Evolutionary conservation across 2,797 vertebrate species (phyloP).

Genomic region (Petrocephalus sullivani): DNA sequence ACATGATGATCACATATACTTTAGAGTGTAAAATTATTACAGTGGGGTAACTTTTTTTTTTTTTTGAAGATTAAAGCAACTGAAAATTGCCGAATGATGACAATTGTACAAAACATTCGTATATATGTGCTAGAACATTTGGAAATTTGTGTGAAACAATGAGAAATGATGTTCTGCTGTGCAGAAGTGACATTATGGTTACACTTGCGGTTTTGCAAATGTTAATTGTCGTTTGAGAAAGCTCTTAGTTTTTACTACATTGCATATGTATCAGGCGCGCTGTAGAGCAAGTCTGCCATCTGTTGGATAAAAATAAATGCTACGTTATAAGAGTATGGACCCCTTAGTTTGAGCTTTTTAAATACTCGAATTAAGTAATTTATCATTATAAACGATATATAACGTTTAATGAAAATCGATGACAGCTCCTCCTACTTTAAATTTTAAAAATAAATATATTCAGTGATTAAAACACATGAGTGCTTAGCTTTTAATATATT

Average conservation of each 20-base stretch:
- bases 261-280: not conserved
- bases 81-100: not conserved
- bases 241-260: not conserved
- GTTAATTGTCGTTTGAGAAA: not conserved
- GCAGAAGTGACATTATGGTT: not conserved
- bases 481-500: not conserved
- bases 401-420: not conserved
- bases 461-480: not conserved
- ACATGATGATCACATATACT: not conserved
- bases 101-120: not conserved
- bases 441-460: not conserved
- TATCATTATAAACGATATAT: not conserved
- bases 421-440: not conserved
- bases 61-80: not conserved
- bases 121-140: not conserved
- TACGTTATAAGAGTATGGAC: not conserved
- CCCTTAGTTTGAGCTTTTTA: not conserved
- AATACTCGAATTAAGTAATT: not conserved
- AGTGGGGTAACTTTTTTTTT: not conserved
- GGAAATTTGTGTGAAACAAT: not conserved
- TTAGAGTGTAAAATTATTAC: not conserved
- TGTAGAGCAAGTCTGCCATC: not conserved
- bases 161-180: not conserved
- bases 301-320: not conserved
- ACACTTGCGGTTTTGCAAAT: not conserved